Evolutionary conservation across 2,113 vertebrate species (phyloP), one percentile per base, ranked within the genome.

Genomic region (Sinocyclocheilus anshuiensis): DNA sequence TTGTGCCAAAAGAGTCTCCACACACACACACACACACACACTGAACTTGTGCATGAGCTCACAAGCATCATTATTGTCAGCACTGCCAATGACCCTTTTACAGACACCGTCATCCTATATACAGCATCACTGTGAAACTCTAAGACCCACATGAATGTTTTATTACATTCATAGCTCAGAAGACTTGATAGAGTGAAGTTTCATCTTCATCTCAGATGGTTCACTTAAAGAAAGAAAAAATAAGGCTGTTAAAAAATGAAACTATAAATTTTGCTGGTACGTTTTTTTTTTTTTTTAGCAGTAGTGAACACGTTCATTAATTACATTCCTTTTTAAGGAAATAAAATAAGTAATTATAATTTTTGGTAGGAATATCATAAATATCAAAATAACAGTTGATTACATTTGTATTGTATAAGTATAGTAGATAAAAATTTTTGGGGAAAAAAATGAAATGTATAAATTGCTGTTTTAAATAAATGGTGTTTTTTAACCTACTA

Each of bases 21-120:
- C 42, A 65, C 57, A 67, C 57, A 20, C 61, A 74, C 61, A 63
- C n/a, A 12, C 59, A 61, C 79, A 69, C 6, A 26, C n/a, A 20
- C 42, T 50, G 22, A 67, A 81, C 63, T 71, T 82, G 15, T 69
- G 42, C 59, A 53, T 53, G 36, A 76, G n/a, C 55, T 77, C 59
- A 36, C 15, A 77, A 84, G 55, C 24, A 76, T 53, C 26, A 55
- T 74, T 72, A 50, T 85, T 42, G 55, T 67, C 15, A 15, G 65
- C 15, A 59, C 61, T n/a, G 12, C 26, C 18, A 33, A 33, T 29
- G 4, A 42, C 9, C 10, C n/a, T 57, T 33, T 29, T 59, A 22
- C 20, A 59, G 57, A 59, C 57, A 77, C 15, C 0, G 45, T 33
- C 50, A 20, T 55, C 22, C 6, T 63, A 45, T 45, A 80, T 13